Conservation (phyloP, 2,113 vertebrate species). For the Tichodroma muraria region DNA sequence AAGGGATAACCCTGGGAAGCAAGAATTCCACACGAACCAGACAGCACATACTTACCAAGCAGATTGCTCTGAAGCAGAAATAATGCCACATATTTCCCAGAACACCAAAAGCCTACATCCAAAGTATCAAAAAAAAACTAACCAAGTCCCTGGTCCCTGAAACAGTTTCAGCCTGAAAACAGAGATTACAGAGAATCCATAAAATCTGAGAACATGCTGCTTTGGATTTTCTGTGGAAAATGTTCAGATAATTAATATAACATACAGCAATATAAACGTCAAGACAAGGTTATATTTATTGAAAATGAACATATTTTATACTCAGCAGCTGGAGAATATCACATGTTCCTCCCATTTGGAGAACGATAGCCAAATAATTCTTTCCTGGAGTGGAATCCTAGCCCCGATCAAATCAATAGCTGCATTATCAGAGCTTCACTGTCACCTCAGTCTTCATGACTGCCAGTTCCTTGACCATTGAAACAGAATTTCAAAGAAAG, state of each 20-base stretch:
- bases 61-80: conserved; percentile 5
- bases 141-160: neutral
- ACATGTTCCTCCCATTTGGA: neutral
- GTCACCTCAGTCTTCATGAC: neutral
- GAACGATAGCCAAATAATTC: neutral
- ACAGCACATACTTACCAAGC: neutral
- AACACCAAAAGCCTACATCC: neutral
- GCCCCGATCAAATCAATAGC: neutral
- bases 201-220: neutral
- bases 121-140: neutral
- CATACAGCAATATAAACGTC: neutral
- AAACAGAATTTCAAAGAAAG: neutral
- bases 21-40: neutral
- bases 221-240: neutral
- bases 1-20: conserved; percentile 18
- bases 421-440: neutral
- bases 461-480: neutral
- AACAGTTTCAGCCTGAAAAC: neutral
- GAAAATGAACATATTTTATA: neutral
- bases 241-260: neutral
- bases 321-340: neutral
- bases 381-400: neutral
- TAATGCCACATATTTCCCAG: neutral
- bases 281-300: neutral
- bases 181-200: neutral